Evolutionary conservation across 2,888 invertebrate genomes (phyloP), one percentile per base, ranked within the genome.

Genomic region (Cataglyphis rosenhaueri): DNA sequence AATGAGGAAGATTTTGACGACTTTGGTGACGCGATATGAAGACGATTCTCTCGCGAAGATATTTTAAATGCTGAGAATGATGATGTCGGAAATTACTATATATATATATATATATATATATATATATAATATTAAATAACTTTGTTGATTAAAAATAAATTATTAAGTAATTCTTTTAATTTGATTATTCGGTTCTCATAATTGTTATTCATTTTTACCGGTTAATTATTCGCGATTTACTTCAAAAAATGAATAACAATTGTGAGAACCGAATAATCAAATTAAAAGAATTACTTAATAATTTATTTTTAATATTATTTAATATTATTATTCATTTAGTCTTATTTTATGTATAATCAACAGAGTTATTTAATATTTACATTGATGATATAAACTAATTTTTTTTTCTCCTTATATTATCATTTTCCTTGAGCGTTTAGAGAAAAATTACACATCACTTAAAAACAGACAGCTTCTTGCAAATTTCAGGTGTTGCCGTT

Each of bases 21-120:
- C 52, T 52, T 52, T 52, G n/a, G n/a, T n/a, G 52, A 52, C 52
- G 52, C 52, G 52, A 48, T 48, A 48, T 48, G n/a, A 48, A 48
- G 8, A 48, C 8, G n/a, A 52, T 52, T 52, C 52, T 52, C 52
- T 52, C 52, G 8, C 52, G 2, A n/a, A 48, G 48, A 3, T 52
- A 52, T 52, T 52, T 52, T 52, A n/a, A 52, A 52, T 8, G 52
- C 2, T 52, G 52, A 52, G n/a, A 52, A 52, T n/a, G n/a, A 52
- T 52, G 48, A n/a, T 52, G 52, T 8, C n/a, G n/a, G 8, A 52
- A 52, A 52, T 6, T n/a, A 52, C n/a, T n/a, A n/a, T n/a, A 8
- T 6, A 8, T 2, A 5, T n/a, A n/a, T n/a, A 8, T 6, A 8
- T 2, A 6, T n/a, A n/a, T n/a, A 8, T 6, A 8, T 2, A 5